Evolutionary conservation across 2,113 vertebrate genomes (phyloP), one percentile per base, ranked within the genome.

Genomic region (Lanius collurio): DNA sequence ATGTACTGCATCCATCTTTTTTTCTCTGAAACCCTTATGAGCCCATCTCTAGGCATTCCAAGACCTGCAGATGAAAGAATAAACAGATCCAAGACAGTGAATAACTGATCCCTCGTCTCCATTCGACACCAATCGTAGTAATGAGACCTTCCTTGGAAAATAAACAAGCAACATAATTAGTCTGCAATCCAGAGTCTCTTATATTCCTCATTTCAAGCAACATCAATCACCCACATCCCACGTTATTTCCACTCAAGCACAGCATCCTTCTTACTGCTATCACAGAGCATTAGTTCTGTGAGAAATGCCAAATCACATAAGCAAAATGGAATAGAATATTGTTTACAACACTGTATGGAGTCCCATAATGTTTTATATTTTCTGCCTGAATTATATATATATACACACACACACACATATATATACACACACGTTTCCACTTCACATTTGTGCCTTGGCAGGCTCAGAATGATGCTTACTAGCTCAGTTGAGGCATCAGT

Each of bases 381-480:
- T 71, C 35, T 96, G 79, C 28, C 71, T 83, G 77, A 92, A 76
- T 69, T 71, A 35, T 63, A 75, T 30, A 24, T 65, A 15, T 41
- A 30, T 11, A 47, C 21, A 47, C 11, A 47, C 7, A 49, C 13
- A 24, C 90, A 47, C 3, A 47, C 11, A 47, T 22, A 47, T 47
- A 22, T 47, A 49, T 7, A 49, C 7, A 49, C 24, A 49, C 23
- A 26, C 23, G 7, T 93, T 95, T 96, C 75, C 55, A 71, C 49
- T 86, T 93, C 79, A 81, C 26, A 53, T 93, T 75, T 90, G 79
- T 93, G 90, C 76, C 46, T 94, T 96, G 96, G 92, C 94, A 96
- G 64, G 44, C 83, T 83, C 27, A 67, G 83, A 77, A 39, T 67
- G 59, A 70, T 52, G 68, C 52, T 85, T 52, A 80, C 50, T 15